A percentile compares a stretch with the other conserved stretches of the same genome.
phyloP scores from a whole-genome alignment of 2,888 invertebrate species.

The Plusia festucae region DNA sequence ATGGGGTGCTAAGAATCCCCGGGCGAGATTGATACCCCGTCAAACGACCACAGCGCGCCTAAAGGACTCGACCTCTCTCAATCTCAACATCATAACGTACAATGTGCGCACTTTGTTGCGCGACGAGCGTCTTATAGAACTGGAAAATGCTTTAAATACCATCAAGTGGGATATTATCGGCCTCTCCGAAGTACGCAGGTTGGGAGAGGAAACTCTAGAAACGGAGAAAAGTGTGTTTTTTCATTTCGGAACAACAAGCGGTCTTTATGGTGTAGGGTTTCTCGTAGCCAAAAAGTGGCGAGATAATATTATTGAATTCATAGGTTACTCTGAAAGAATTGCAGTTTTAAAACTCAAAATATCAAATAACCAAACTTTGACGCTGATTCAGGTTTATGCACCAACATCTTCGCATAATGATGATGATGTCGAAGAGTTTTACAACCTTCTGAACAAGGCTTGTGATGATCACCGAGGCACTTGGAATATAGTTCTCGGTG shows the following conservation, averaged over 20 bases:
- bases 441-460: background rate
- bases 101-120: background rate
- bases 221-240: conserved; percentile 17
- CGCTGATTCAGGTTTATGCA: conserved; percentile 17
- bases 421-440: conserved; percentile 21
- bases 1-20: conserved; percentile 12
- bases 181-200: background rate
- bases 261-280: conserved; percentile 23
- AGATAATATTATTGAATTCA: conserved; percentile 20
- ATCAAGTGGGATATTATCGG: conserved; percentile 5
- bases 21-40: conserved; percentile 10
- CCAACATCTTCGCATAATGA: conserved; percentile 17
- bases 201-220: conserved; percentile 11
- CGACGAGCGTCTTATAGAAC: background rate
- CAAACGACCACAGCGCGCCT: background rate
- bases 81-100: background rate
- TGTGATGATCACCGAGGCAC: background rate
- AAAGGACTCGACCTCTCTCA: background rate
- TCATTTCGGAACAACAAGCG: conserved; percentile 4
- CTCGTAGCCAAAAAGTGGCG: conserved; percentile 21
- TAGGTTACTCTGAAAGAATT: conserved; percentile 16
- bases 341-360: conserved; percentile 17
- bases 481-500: background rate
- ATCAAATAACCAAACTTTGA: background rate
- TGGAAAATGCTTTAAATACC: conserved; percentile 2